A percentile compares a stretch with the other conserved stretches of the same genome.
Evolutionary conservation across 2,797 vertebrate species (phyloP).

Genomic region (Pteropus rufus): DNA sequence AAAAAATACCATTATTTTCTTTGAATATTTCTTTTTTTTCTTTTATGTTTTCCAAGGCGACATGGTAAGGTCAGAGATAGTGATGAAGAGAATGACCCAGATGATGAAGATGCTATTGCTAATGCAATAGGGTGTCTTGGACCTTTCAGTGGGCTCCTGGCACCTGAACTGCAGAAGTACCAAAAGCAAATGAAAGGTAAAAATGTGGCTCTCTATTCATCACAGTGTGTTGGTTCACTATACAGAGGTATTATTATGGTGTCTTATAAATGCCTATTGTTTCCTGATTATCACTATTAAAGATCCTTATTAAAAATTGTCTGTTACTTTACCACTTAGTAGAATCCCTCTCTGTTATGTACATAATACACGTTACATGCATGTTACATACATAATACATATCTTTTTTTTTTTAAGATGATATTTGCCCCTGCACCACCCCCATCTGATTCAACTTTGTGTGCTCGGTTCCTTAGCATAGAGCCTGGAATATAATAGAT

Average conservation of each 20-base stretch:
- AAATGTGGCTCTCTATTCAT: neutral
- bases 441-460: neutral
- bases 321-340: neutral
- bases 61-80: conserved; percentile 90
- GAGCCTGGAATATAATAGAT: neutral
- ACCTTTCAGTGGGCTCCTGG: conserved; percentile 94
- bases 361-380: neutral
- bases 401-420: neutral
- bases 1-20: neutral
- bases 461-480: neutral
- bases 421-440: neutral
- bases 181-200: conserved; percentile 96
- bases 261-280: neutral
- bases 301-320: neutral
- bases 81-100: conserved; percentile 94
- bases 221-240: neutral
- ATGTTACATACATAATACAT: neutral
- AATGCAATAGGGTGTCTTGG: conserved; percentile 94
- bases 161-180: conserved; percentile 94
- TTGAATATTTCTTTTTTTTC: neutral
- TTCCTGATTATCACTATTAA: neutral
- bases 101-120: conserved; percentile 92
- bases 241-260: neutral
- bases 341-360: neutral
- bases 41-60: conserved; percentile 69